Conservation (phyloP, 2,797 vertebrate species). For the Tenualosa thibaudeaui region DNA sequence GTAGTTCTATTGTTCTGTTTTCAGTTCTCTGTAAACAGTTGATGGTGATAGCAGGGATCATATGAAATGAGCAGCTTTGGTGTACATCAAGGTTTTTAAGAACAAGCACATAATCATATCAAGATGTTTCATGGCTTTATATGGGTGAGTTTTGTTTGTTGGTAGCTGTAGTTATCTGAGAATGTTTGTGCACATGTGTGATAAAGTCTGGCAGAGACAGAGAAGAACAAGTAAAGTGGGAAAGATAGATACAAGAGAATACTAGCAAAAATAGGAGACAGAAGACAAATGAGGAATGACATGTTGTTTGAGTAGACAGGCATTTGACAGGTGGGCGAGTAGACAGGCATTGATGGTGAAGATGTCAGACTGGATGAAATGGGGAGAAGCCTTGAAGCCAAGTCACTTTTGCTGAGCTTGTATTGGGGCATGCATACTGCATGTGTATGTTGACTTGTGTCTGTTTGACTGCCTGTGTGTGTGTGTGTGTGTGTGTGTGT, state of each 20-base stretch:
- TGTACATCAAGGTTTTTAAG: background rate
- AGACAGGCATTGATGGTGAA: background rate
- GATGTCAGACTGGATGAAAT: slow-evolving; percentile 8
- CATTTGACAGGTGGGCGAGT: background rate
- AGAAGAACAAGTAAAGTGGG: background rate
- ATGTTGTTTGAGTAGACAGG: background rate
- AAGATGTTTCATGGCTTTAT: background rate
- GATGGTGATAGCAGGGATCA: background rate
- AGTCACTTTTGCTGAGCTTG: background rate
- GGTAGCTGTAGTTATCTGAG: background rate
- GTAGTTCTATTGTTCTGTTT: background rate
- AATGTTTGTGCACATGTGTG: background rate
- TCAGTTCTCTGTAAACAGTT: background rate
- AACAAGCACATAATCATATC: background rate
- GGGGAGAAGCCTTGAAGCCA: background rate
- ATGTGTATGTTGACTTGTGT: background rate
- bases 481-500: slow-evolving; percentile 1
- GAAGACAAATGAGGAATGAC: background rate
- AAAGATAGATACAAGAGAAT: background rate
- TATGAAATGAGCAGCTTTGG: background rate
- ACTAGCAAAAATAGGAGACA: background rate
- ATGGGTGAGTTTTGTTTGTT: background rate
- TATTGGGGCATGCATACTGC: background rate
- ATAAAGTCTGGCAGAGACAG: background rate
- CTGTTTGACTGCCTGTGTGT: slow-evolving; percentile 3